phyloP scores from a whole-genome alignment of 2,113 vertebrate genomes.

The Nicator chloris region DNA sequence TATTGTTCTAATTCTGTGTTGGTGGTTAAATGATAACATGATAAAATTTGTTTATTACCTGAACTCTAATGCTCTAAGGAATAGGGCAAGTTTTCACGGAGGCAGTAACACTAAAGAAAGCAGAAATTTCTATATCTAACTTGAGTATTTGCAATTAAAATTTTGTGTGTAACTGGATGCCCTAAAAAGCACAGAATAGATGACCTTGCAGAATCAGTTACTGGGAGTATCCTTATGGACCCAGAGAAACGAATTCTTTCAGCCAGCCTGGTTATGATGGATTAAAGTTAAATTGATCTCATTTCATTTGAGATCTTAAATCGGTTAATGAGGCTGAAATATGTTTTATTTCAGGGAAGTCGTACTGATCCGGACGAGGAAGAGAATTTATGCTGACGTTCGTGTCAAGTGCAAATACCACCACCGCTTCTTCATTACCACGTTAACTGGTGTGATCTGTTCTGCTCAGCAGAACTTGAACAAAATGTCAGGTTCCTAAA shows the following conservation, averaged over 20 bases:
- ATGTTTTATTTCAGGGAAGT: constrained; percentile 44
- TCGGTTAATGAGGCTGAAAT: constrained; percentile 47
- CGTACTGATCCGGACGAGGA: neutral
- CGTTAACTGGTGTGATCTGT: constrained; percentile 57
- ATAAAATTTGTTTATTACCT: neutral
- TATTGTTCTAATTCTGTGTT: neutral
- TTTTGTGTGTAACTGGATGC: neutral
- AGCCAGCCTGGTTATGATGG: neutral
- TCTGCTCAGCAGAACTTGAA: constrained; percentile 45
- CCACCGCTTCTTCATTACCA: constrained; percentile 55
- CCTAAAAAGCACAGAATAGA: neutral
- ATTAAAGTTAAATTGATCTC: constrained; percentile 30
- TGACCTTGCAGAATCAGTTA: neutral
- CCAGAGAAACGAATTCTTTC: neutral
- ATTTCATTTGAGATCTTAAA: constrained; percentile 22
- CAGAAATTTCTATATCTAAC: neutral
- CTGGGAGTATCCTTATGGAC: neutral
- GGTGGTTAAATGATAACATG: neutral
- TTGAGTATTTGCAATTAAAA: neutral
- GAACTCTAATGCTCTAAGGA: neutral
- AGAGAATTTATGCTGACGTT: constrained; percentile 49
- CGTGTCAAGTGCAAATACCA: constrained; percentile 53
- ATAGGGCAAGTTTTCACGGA: neutral
- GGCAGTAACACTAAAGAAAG: neutral
- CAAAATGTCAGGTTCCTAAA: constrained; percentile 64